These are phyloP conservation scores for Harpalus rubripes DNA, from an alignment of 2,888 invertebrate genomes.

Conservation along the genomic window DNA sequence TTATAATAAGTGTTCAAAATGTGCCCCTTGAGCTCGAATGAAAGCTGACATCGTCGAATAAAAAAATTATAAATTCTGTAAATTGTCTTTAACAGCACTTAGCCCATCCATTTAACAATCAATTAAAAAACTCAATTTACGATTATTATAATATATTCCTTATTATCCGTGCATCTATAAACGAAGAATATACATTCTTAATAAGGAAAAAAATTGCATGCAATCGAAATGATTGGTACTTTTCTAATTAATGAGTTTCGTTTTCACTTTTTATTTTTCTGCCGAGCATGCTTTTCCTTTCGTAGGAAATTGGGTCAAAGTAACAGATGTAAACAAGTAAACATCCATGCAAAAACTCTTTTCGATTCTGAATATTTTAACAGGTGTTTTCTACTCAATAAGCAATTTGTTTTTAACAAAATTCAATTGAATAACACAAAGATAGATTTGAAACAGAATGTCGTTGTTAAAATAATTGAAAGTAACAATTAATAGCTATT, in stretches of 20 bases:
- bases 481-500: too few species aligned
- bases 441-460: neutral
- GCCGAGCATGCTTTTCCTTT: conserved; percentile 39
- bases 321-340: conserved; percentile 12
- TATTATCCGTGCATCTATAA: neutral
- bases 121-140: too few species aligned
- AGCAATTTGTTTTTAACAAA: neutral
- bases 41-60: too few species aligned
- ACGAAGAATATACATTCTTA: neutral
- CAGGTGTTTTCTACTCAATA: neutral
- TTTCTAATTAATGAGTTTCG: conserved; percentile 47
- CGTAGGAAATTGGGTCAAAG: conserved; percentile 28
- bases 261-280: conserved; percentile 40
- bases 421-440: neutral
- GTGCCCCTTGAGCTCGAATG: too few species aligned
- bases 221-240: conserved; percentile 21
- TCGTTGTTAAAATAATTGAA: neutral
- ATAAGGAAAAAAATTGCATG: conserved; percentile 4
- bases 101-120: too few species aligned
- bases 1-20: too few species aligned
- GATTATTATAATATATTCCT: neutral
- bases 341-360: conserved; percentile 10
- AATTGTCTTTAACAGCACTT: too few species aligned
- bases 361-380: neutral
- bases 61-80: too few species aligned